Base-by-base conservation (phyloP, 2,113 vertebrate genomes). In the Penelope pileata region DNA sequence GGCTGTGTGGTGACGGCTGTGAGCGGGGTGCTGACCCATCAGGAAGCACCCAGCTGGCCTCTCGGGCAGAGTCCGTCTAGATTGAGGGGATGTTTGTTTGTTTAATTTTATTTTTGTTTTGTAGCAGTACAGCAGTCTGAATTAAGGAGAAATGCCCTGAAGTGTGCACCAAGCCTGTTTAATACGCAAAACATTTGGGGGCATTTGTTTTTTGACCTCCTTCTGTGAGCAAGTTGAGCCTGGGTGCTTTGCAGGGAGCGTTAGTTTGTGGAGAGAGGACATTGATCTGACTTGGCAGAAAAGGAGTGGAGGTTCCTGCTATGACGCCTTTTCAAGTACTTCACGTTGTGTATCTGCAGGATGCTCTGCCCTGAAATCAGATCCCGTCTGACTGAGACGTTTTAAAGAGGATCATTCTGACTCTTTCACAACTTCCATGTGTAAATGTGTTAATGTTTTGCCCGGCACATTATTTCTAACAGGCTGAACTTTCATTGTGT, bases 371-470 rank as follows among this genome's bases (percentile, higher is more conserved):
- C 88, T 66, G 58, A 76, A 90, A 93, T 88, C 72, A 38, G 84
- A 79, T 93, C 79, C 81, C 2, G 1, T 82, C 92, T 88, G 76
- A 72, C 87, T 91, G 93, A 93, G 95, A 83, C 75, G 69, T 92
- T 91, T 93, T 91, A 80, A 95, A 86, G 81, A 83, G 74, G 80
- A 76, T 83, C 70, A 76, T 93, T 88, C 72, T 79, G 91, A 64
- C 87, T 94, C 83, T 64, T 95, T 93, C 75, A 83, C 93, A 92
- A 94, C 91, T 96, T 96, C 16, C 79, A 72, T 92, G 85, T 95
- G 94, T 84, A 86, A 86, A 94, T 74, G 88, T 94, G 96, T 94
- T 95, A 93, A 92, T 91, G 89, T 96, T 97, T 96, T 91, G 90
- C 93, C 95, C 92, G 8, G 91, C 85, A 88, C 91, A 70, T 90